Conservation (phyloP, 64 coral and sea anemone genomes). For the Actinia equina region DNA sequence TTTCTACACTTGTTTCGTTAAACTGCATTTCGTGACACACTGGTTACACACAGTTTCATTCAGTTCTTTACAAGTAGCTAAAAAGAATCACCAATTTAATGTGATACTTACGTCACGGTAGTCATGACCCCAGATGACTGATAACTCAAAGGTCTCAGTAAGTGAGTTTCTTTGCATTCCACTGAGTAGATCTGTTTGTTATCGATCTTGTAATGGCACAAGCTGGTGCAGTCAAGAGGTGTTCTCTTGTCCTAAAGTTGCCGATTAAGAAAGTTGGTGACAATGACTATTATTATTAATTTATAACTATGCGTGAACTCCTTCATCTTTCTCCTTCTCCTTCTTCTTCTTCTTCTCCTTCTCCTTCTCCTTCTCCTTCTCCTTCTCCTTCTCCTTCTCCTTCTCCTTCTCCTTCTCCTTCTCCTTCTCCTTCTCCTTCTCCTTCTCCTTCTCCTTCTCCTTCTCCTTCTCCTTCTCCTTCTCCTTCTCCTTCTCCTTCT, state of each 20-base stretch:
- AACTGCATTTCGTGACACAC: too few relatives aligned
- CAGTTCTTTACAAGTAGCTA: too few relatives aligned
- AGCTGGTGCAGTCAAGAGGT: conserved; percentile 31
- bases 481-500: too few relatives aligned
- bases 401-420: too few relatives aligned
- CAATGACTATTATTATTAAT: background rate
- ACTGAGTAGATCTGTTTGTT: conserved; percentile 13
- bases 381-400: too few relatives aligned
- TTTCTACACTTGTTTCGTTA: too few relatives aligned
- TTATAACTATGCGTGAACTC: background rate
- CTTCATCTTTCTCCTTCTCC: too few relatives aligned
- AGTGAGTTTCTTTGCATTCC: conserved; percentile 55
- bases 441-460: background rate
- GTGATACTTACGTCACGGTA: conserved; percentile 40
- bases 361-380: too few relatives aligned
- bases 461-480: too few relatives aligned
- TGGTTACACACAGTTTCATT: too few relatives aligned
- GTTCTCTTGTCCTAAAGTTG: background rate
- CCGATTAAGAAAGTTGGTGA: background rate
- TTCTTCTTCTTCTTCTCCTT: too few relatives aligned
- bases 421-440: background rate
- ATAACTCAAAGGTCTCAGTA: conserved; percentile 40
- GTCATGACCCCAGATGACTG: conserved; percentile 32
- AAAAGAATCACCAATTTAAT: too few relatives aligned
- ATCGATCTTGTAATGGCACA: conserved; percentile 30